Percentiles rank a stretch among this genome's conserved stretches.
Evolutionary conservation across 2,113 vertebrate genomes (phyloP).

Genomic region (Ornithorhynchus anatinus): DNA sequence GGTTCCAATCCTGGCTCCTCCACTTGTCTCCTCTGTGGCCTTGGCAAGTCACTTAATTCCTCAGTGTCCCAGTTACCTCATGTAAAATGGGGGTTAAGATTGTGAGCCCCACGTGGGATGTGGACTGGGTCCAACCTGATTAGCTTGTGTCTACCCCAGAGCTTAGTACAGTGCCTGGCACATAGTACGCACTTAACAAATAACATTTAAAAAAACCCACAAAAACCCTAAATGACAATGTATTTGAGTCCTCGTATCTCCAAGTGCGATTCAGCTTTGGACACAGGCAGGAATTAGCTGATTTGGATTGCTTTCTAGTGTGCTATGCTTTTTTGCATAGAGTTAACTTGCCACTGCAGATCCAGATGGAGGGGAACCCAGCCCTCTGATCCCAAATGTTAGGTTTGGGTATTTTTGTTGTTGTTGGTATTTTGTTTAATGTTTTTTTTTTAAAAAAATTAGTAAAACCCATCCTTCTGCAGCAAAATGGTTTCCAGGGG

Average conservation of each 20-base stretch:
- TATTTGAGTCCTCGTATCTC: not conserved
- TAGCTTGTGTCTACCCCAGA: too few species aligned
- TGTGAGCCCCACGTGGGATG: too few species aligned
- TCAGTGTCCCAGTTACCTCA: too few species aligned
- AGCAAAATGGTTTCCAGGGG: conserved; percentile 5
- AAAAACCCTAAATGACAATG: not conserved
- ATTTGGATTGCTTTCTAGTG: conserved; percentile 18
- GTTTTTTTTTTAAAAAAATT: conserved; percentile 7
- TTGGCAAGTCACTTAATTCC: too few species aligned
- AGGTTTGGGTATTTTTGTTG: not conserved
- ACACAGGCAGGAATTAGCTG: not conserved
- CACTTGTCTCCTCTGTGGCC: too few species aligned
- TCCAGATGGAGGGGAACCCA: not conserved
- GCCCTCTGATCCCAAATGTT: too few species aligned
- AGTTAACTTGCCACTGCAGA: conserved; percentile 2
- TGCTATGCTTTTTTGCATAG: conserved; percentile 11
- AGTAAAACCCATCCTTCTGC: not conserved
- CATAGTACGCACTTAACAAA: too few species aligned
- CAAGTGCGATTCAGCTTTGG: not conserved
- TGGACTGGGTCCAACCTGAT: too few species aligned
- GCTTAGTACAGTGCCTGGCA: too few species aligned
- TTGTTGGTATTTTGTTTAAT: not conserved
- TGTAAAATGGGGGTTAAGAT: too few species aligned
- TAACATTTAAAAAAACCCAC: too few species aligned
- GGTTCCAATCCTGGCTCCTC: too few species aligned